phyloP scores from a whole-genome alignment of 1,140 invertebrate genomes.

The Papilio machaon region DNA sequence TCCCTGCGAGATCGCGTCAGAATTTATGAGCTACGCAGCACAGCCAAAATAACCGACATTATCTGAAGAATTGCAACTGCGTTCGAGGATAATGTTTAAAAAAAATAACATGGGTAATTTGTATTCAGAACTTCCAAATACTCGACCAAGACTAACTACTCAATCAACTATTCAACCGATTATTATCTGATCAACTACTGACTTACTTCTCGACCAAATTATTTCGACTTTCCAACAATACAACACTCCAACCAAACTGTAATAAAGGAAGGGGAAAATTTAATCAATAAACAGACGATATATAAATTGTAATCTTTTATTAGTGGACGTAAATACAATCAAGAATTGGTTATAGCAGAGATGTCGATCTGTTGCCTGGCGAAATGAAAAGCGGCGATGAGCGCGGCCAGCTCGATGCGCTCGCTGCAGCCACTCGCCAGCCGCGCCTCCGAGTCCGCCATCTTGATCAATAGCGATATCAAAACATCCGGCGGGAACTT shows the following conservation, averaged over 20 bases:
- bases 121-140: not conserved
- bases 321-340: not conserved
- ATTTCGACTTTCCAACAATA: too few relatives aligned
- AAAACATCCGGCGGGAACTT: constrained; percentile 90
- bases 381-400: constrained; percentile 90
- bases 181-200: too few relatives aligned
- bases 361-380: constrained; percentile 84
- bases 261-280: too few relatives aligned
- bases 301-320: not conserved
- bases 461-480: constrained; percentile 89
- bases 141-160: not conserved
- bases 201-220: not conserved
- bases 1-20: too few relatives aligned
- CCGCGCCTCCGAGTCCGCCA: constrained; percentile 92
- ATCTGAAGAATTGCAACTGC: too few relatives aligned
- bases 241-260: too few relatives aligned
- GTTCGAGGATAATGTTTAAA: too few relatives aligned
- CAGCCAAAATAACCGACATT: too few relatives aligned
- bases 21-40: too few relatives aligned
- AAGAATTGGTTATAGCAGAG: constrained; percentile 33
- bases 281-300: too few relatives aligned
- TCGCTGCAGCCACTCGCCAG: constrained; percentile 90
- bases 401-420: constrained; percentile 91
- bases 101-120: not conserved
- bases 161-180: too few relatives aligned